phyloP scores from a whole-genome alignment of 2,113 vertebrate species.

The Vicugna pacos region DNA sequence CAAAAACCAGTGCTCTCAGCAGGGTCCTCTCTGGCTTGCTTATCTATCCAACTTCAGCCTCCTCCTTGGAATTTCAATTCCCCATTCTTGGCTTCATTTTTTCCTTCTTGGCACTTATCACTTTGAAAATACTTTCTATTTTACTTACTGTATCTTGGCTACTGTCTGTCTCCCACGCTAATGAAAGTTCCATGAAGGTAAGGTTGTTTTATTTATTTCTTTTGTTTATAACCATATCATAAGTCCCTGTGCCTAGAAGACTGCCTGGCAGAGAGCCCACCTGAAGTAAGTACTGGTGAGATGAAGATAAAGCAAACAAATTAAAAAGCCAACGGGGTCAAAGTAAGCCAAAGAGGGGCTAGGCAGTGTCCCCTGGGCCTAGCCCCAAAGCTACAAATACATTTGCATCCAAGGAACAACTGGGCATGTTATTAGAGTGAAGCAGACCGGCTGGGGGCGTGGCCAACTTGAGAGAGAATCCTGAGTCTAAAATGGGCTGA shows the following conservation, averaged over 20 bases:
- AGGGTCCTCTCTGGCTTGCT: background rate
- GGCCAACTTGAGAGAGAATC: background rate
- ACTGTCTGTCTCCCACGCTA: background rate
- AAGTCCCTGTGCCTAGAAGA: background rate
- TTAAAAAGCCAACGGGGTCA: background rate
- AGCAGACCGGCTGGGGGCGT: background rate
- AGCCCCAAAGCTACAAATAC: background rate
- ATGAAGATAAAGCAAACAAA: constrained; percentile 28
- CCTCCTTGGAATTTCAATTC: background rate
- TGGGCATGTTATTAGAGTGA: background rate
- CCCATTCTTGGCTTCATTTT: background rate
- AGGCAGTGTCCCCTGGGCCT: background rate
- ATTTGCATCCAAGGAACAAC: background rate
- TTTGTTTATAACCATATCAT: background rate
- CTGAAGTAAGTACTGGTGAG: background rate
- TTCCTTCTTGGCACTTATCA: background rate
- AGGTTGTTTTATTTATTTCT: background rate
- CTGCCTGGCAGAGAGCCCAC: background rate
- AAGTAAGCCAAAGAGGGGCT: background rate
- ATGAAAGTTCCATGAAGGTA: background rate
- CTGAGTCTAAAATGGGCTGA: background rate
- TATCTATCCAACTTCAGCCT: background rate
- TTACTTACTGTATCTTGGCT: background rate
- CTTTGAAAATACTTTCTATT: background rate
- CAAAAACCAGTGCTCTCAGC: background rate